A percentile compares a stretch with the other conserved stretches of the same genome.
These are phyloP conservation scores for Hipparchia sbordonii DNA, from an alignment of 2,888 invertebrate genomes.

Conservation along the genomic window DNA sequence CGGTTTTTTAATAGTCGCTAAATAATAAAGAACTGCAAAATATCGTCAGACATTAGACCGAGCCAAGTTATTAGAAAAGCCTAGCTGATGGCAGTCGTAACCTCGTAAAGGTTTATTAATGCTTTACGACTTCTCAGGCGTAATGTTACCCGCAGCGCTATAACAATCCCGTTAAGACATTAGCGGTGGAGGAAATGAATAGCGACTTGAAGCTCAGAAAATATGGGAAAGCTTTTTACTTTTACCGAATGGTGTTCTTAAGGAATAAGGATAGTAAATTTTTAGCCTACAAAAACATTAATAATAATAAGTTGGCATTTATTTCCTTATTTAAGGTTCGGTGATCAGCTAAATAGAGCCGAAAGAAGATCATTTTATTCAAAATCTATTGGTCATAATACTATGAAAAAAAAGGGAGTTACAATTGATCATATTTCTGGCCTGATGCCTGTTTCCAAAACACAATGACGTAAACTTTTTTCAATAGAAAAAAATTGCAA, in stretches of 20 bases:
- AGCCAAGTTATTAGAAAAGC: conserved; percentile 32
- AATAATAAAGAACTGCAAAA: conserved; percentile 1
- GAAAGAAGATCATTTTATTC: too few species aligned
- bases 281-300: neutral
- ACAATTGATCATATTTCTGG: too few species aligned
- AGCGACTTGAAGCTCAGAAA: neutral
- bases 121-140: conserved; percentile 28
- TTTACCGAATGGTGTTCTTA: conserved; percentile 1
- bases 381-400: too few species aligned
- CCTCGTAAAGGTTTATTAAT: conserved; percentile 39
- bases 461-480: too few species aligned
- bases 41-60: conserved; percentile 11
- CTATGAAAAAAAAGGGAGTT: too few species aligned
- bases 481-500: too few species aligned
- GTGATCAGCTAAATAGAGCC: too few species aligned
- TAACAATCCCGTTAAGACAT: conserved; percentile 29
- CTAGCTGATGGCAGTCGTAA: conserved; percentile 25
- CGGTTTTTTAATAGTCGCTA: neutral
- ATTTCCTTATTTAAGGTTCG: too few species aligned
- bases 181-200: conserved; percentile 19
- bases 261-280: neutral
- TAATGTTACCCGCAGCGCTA: conserved; percentile 27
- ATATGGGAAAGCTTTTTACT: conserved; percentile 7
- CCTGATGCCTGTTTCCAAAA: too few species aligned
- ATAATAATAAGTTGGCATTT: too few species aligned